Evolutionary conservation across 1,140 invertebrate species (phyloP).

Genomic region (Lordiphosa stackelbergi): DNA sequence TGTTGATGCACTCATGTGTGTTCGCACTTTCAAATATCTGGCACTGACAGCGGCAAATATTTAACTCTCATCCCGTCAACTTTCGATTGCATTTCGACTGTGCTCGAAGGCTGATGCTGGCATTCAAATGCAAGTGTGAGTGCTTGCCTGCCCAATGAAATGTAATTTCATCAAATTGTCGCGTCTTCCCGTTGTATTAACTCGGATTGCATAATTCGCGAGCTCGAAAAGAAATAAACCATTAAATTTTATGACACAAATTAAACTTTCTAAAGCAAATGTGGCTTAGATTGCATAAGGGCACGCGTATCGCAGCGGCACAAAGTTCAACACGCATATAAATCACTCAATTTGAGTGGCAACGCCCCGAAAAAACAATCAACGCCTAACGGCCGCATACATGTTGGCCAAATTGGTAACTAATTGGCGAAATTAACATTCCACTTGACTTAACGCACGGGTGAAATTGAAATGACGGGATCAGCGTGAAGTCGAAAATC

Average conservation of each 20-base stretch:
- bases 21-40: conserved; percentile 61
- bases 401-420: conserved; percentile 54
- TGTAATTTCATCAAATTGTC: conserved; percentile 37
- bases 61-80: not conserved
- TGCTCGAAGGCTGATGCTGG: too few species aligned
- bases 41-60: conserved; percentile 15
- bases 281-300: conserved; percentile 24
- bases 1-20: too few species aligned
- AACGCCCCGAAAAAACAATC: conserved; percentile 55
- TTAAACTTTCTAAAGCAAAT: conserved; percentile 57
- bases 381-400: conserved; percentile 51
- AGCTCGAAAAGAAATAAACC: conserved; percentile 10
- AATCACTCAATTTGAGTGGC: conserved; percentile 51
- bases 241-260: conserved; percentile 58
- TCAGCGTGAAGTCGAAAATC: conserved; percentile 32
- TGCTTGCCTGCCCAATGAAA: conserved; percentile 9
- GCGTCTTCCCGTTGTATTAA: conserved; percentile 2
- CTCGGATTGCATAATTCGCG: conserved; percentile 51
- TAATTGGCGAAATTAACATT: conserved; percentile 72
- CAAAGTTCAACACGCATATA: conserved; percentile 48
- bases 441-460: conserved; percentile 36
- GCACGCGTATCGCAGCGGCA: conserved; percentile 13
- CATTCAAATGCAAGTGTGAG: too few species aligned
- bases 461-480: conserved; percentile 26
- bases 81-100: too few species aligned